These are phyloP conservation scores for Epiperipatus broadwayi DNA, from an alignment of 2,888 invertebrate genomes.

Conservation along the genomic window DNA sequence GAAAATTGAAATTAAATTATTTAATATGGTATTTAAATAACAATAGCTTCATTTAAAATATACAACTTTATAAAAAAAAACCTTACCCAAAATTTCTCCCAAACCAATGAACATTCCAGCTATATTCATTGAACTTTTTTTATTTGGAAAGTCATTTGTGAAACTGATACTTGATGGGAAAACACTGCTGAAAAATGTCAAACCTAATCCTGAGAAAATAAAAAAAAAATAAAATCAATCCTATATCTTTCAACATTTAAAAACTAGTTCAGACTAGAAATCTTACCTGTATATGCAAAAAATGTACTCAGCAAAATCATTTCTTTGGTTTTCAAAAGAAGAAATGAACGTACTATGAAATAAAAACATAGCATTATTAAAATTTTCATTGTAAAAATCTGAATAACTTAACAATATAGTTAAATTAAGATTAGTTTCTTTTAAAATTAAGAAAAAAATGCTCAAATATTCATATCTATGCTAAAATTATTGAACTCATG, in stretches of 20 bases:
- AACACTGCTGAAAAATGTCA: conserved; percentile 89
- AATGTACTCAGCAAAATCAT: conserved; percentile 67
- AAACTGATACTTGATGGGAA: conserved; percentile 82
- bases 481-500: too few relatives aligned
- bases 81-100: conserved; percentile 70
- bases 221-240: conserved; percentile 6
- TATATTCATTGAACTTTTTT: too few relatives aligned
- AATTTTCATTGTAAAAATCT: neutral
- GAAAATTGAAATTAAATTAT: too few relatives aligned
- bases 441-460: too few relatives aligned
- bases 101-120: conserved; percentile 83
- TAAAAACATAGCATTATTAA: conserved; percentile 5
- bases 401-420: too few relatives aligned
- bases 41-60: too few relatives aligned
- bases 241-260: conserved; percentile 5
- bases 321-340: conserved; percentile 53
- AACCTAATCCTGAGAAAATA: neutral
- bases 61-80: too few relatives aligned
- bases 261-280: conserved; percentile 1
- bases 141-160: conserved; percentile 49
- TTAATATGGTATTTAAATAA: too few relatives aligned
- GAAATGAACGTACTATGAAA: conserved; percentile 40
- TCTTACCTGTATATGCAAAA: conserved; percentile 70
- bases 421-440: too few relatives aligned
- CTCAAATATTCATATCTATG: too few relatives aligned